A percentile compares a stretch with the other conserved stretches of the same genome.
Evolutionary conservation across 2,797 vertebrate genomes (phyloP).

Genomic region (Heliangelus exortis): DNA sequence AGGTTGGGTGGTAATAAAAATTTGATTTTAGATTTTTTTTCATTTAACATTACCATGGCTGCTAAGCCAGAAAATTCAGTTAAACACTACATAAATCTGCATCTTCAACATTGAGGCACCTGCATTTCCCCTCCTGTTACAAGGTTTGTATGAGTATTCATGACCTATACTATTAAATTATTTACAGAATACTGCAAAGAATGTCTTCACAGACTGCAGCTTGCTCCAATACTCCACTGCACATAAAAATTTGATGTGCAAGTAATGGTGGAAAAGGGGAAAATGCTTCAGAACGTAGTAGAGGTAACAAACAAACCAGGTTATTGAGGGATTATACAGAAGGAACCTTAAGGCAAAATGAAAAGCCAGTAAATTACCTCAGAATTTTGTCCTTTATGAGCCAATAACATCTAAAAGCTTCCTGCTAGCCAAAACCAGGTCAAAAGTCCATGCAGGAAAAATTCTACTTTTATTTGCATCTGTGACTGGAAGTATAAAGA

Average conservation of each 20-base stretch:
- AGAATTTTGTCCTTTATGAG: background rate
- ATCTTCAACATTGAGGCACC: constrained; percentile 41
- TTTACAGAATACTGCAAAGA: constrained; percentile 46
- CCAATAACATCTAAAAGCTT: background rate
- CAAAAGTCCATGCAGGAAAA: background rate
- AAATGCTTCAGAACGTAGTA: constrained; percentile 13
- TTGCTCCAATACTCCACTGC: constrained; percentile 29
- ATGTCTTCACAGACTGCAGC: constrained; percentile 1
- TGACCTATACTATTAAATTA: constrained; percentile 59
- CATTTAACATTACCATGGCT: constrained; percentile 23
- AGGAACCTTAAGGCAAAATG: constrained; percentile 24
- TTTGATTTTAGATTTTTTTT: constrained; percentile 33
- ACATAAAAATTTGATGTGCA: constrained; percentile 54
- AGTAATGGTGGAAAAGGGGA: background rate
- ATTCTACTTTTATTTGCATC: background rate
- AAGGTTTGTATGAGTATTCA: constrained; percentile 30
- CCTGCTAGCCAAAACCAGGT: background rate
- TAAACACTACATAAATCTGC: background rate
- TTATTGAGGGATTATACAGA: constrained; percentile 20
- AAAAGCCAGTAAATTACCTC: constrained; percentile 9
- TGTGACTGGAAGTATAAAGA: background rate
- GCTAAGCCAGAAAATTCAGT: constrained; percentile 48
- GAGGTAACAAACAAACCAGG: constrained; percentile 48
- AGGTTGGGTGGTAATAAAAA: constrained; percentile 38
- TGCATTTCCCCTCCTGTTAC: constrained; percentile 17